phyloP scores from a whole-genome alignment of 2,888 invertebrate species.

The Argyresthia goedartella region DNA sequence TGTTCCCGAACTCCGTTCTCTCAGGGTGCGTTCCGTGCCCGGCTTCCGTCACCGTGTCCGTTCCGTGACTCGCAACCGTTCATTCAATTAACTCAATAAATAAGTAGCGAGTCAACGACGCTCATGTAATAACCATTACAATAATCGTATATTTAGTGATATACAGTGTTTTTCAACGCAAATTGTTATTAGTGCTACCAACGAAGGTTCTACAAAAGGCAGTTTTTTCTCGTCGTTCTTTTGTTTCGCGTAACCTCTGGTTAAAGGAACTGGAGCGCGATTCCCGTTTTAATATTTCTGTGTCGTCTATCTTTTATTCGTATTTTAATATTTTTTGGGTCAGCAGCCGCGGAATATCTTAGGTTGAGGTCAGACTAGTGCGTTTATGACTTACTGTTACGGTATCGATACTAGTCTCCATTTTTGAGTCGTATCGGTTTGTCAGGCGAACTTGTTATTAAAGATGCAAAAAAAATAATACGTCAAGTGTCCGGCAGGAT shows the following conservation, averaged over 20 bases:
- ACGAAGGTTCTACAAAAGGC: not conserved
- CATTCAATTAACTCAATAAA: slow-evolving; percentile 64
- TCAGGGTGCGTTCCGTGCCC: too few species aligned
- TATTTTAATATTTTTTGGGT: slow-evolving; percentile 13
- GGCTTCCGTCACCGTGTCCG: too few species aligned
- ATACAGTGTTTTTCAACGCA: slow-evolving; percentile 62
- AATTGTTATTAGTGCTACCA: slow-evolving; percentile 14
- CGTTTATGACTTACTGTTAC: too few species aligned
- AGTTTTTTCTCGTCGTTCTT: not conserved
- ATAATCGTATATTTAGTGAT: slow-evolving; percentile 59
- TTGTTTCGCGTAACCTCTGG: not conserved
- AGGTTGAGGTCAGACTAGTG: too few species aligned
- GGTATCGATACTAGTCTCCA: too few species aligned
- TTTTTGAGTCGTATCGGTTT: too few species aligned
- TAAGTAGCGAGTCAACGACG: slow-evolving; percentile 39
- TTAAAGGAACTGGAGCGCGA: slow-evolving; percentile 1
- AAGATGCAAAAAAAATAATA: too few species aligned
- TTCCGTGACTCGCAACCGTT: slow-evolving; percentile 54
- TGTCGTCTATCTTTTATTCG: slow-evolving; percentile 7
- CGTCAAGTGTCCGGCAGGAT: too few species aligned
- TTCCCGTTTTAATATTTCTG: slow-evolving; percentile 6
- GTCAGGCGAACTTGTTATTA: too few species aligned
- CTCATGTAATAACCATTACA: slow-evolving; percentile 43
- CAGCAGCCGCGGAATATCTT: slow-evolving; percentile 1
- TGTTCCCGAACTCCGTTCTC: too few species aligned